Percentiles rank a stretch among this genome's conserved stretches.
phyloP scores from a whole-genome alignment of 2,888 invertebrate genomes.

The Microplitis deprimator region DNA sequence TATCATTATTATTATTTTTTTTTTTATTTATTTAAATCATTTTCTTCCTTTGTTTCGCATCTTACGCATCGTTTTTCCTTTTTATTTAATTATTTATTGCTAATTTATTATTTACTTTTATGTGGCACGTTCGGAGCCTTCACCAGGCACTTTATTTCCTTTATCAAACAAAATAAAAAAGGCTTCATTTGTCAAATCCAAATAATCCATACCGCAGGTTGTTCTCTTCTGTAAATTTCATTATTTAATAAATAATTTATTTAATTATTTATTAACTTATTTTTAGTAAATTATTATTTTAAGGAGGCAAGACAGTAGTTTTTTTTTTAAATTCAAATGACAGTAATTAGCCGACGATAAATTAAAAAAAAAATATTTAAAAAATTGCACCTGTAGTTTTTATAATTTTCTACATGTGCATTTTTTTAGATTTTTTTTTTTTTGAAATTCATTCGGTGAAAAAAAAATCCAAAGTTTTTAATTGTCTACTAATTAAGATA shows the following conservation, averaged over 20 bases:
- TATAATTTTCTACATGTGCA: too few species aligned
- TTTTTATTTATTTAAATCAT: slow-evolving; percentile 10
- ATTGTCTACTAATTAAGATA: too few species aligned
- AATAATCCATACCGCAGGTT: slow-evolving; percentile 57
- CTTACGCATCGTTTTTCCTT: slow-evolving; percentile 9
- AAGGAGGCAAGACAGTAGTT: not conserved
- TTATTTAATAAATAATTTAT: slow-evolving; percentile 17
- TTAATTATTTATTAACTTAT: slow-evolving; percentile 13
- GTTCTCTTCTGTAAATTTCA: slow-evolving; percentile 60
- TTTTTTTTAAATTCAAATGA: too few species aligned
- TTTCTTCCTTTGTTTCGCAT: slow-evolving; percentile 48
- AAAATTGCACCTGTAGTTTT: too few species aligned
- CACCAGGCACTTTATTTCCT: slow-evolving; percentile 43
- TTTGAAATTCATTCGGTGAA: too few species aligned
- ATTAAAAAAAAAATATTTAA: too few species aligned
- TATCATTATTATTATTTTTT: slow-evolving; percentile 42
- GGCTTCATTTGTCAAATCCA: slow-evolving; percentile 59
- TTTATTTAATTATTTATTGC: not conserved
- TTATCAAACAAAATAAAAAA: slow-evolving; percentile 27
- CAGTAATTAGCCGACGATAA: too few species aligned
- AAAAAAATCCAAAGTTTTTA: too few species aligned
- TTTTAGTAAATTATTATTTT: not conserved
- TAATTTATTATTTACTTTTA: slow-evolving; percentile 32
- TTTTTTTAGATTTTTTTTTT: too few species aligned
- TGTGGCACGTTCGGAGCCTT: slow-evolving; percentile 45